Base-by-base conservation (phyloP, 1,140 invertebrate genomes). In the Drosophila erecta region DNA sequence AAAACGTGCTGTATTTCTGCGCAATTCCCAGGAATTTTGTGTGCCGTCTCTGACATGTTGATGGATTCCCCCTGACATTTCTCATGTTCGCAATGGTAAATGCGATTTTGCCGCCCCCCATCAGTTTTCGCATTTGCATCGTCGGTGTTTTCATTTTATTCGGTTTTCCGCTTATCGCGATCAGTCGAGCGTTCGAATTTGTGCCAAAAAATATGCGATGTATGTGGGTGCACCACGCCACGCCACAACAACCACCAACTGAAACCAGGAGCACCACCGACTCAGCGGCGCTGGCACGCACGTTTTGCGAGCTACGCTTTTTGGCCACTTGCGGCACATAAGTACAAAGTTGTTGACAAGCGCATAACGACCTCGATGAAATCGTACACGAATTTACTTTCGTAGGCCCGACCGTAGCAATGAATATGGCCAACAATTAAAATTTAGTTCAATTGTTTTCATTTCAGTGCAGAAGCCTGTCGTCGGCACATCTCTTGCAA, bases 401-500 rank as follows among this genome's bases (percentile, higher is more conserved):
- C 49, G 49, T 70, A 30, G 51, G 24, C 57, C 49, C 65, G 17
- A 27, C 49, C n/a, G 46, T 37, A 41, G 58, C 76, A 79, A 85
- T 76, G 66, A 79, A 84, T 85, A 85, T 80, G 81, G 66, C 72
- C 81, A 83, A 79, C 79, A 81, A 86, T 86, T 86, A 87, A 83
- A 86, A 86, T 87, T 56, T 71, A 60, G 83, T 86, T 81, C 81
- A 85, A 75, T 87, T 86, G 74, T 76, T 79, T 58, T 71, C 80
- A 58, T 47, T 67, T 80, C 17, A 17, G 1, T 71, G 65, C 69
- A 65, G 46, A 50, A 49, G 61, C 69, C 66, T 71, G 64, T 84
- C 58, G 58, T 35, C 73, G 60, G 49, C 60, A 46, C 54, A 49
- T 85, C 64, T 38, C 43, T 53, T n/a, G 54, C 81, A 70, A 77